These are phyloP conservation scores for Uropetala carovei DNA, from an alignment of 2,888 invertebrate genomes.

Conservation along the genomic window DNA sequence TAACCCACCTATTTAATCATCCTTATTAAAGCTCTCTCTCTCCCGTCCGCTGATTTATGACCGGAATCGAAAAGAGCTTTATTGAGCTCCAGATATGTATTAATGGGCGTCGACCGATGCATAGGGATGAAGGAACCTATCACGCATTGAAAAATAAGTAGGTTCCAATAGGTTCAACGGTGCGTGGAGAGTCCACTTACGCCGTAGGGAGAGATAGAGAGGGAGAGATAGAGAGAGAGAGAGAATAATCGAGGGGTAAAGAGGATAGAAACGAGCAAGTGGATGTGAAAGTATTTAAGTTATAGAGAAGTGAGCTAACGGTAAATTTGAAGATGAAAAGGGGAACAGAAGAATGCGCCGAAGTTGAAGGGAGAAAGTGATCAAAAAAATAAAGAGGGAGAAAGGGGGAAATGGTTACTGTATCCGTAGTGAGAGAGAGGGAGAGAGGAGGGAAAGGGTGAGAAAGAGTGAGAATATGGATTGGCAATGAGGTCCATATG, in stretches of 20 bases:
- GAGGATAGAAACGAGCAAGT: background rate
- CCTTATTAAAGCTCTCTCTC: constrained; percentile 6
- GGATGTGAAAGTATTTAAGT: constrained; percentile 24
- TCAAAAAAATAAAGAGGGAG: background rate
- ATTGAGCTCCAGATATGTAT: background rate
- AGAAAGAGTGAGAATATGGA: background rate
- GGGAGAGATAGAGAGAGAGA: background rate
- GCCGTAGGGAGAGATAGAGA: background rate
- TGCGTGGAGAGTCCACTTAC: background rate
- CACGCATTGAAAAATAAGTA: background rate
- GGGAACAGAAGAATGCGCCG: background rate
- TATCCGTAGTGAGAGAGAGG: background rate
- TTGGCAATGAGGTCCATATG: background rate
- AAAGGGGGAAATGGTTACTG: background rate
- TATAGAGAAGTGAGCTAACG: background rate
- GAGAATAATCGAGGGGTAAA: background rate
- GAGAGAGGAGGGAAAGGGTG: background rate
- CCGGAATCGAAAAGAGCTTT: background rate
- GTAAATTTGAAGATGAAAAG: background rate
- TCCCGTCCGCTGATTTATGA: background rate
- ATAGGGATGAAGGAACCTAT: background rate
- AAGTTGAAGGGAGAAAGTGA: constrained; percentile 1
- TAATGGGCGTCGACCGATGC: background rate
- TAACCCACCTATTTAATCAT: background rate
- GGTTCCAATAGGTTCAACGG: background rate